Conservation (phyloP, 2,113 vertebrate genomes). For the Hippoglossus stenolepis region DNA sequence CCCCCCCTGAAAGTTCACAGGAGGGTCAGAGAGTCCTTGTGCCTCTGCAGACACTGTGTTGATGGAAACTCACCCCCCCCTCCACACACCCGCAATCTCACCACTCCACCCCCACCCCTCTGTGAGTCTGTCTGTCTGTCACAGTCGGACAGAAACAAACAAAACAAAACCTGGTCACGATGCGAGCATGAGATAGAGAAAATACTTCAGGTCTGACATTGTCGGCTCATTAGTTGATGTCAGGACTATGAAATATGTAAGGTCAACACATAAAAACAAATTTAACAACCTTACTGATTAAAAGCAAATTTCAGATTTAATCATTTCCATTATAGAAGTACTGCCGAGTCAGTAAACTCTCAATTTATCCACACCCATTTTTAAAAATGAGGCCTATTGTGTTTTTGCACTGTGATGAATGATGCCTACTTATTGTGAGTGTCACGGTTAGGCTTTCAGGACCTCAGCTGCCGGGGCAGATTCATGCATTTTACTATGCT, state of each 20-base stretch:
- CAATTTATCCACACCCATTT: conserved; percentile 2
- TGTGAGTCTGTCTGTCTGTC: conserved; percentile 54
- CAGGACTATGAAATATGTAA: neutral
- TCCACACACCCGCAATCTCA: neutral
- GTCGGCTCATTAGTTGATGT: conserved; percentile 13
- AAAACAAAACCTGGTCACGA: conserved; percentile 58
- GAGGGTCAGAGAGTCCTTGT: conserved; percentile 90
- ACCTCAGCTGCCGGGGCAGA: conserved; percentile 49
- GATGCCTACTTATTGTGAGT: conserved; percentile 28
- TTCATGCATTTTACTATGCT: conserved; percentile 61
- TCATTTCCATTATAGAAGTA: neutral
- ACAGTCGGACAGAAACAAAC: conserved; percentile 60
- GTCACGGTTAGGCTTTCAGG: conserved; percentile 33
- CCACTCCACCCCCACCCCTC: conserved; percentile 24
- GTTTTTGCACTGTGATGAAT: conserved; percentile 51
- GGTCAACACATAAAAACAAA: neutral
- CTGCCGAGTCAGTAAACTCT: neutral
- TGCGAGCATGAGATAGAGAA: conserved; percentile 21
- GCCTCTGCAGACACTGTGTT: conserved; percentile 81
- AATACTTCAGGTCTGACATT: conserved; percentile 35
- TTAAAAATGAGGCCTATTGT: conserved; percentile 21
- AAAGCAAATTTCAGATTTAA: neutral
- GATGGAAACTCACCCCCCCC: conserved; percentile 72
- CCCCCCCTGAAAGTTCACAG: conserved; percentile 90
- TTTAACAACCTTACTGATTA: conserved; percentile 6